Evolutionary conservation across 2,888 invertebrate genomes (phyloP).

Genomic region (Eudasyphora cyanicolor): DNA sequence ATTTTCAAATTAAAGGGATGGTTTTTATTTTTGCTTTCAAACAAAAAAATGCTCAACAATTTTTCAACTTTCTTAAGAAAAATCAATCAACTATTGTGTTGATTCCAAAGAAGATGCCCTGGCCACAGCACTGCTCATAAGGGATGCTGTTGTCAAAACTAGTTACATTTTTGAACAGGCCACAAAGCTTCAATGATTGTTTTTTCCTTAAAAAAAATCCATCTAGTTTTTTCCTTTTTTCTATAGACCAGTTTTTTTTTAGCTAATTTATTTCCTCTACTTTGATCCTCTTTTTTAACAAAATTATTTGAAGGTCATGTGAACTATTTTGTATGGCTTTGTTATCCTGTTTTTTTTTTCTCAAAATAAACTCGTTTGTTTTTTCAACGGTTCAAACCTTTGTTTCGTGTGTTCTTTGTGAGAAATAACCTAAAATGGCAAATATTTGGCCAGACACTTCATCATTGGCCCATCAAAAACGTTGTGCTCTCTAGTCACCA

Average conservation of each 20-base stretch:
- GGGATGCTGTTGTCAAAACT: slow-evolving; percentile 31
- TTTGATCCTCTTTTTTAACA: slow-evolving; percentile 5
- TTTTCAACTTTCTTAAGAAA: not conserved
- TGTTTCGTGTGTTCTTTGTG: too few relatives aligned
- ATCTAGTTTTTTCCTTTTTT: slow-evolving; percentile 5
- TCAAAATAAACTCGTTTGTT: not conserved
- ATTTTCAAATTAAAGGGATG: slow-evolving; percentile 4
- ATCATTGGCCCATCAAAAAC: not conserved
- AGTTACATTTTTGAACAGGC: not conserved
- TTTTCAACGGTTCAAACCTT: too few relatives aligned
- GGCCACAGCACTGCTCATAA: too few relatives aligned
- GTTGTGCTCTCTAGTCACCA: not conserved
- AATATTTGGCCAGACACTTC: slow-evolving; percentile 48
- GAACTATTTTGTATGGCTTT: slow-evolving; percentile 44
- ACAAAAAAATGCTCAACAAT: not conserved
- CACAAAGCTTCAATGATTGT: not conserved
- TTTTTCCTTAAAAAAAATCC: slow-evolving; percentile 1
- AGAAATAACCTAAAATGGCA: not conserved
- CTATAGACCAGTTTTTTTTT: slow-evolving; percentile 7
- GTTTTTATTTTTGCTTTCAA: slow-evolving; percentile 8
- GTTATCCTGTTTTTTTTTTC: not conserved
- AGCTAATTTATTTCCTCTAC: slow-evolving; percentile 4
- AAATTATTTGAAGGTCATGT: slow-evolving; percentile 59
- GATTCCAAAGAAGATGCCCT: too few relatives aligned
- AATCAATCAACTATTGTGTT: not conserved